phyloP scores from a whole-genome alignment of 1,140 invertebrate species.

The Nixonia krombeini region DNA sequence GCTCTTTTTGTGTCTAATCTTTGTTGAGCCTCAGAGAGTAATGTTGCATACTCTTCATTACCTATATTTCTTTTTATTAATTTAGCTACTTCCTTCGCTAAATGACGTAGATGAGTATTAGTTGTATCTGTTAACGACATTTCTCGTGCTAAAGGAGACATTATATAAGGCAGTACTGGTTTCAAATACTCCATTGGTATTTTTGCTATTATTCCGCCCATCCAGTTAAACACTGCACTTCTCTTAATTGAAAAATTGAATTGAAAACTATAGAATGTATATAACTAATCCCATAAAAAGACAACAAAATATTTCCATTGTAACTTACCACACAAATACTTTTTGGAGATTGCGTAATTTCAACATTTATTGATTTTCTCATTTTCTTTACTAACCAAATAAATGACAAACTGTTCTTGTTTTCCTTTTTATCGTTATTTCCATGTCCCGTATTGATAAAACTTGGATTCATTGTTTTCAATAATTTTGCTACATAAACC shows the following conservation, averaged over 20 bases:
- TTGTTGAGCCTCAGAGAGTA: conserved; percentile 74
- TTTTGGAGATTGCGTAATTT: conserved; percentile 76
- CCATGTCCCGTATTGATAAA: conserved; percentile 53
- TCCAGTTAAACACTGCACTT: conserved; percentile 79
- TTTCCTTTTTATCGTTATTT: conserved; percentile 55
- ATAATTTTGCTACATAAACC: conserved; percentile 77
- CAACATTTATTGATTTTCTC: conserved; percentile 79
- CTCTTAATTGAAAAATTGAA: conserved; percentile 69
- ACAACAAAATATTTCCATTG: too few species aligned
- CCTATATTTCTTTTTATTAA: conserved; percentile 79
- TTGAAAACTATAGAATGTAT: too few species aligned
- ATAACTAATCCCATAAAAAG: too few species aligned
- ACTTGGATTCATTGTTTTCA: conserved; percentile 70
- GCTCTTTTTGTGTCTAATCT: conserved; percentile 76
- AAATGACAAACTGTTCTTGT: conserved; percentile 63
- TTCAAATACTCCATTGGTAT: conserved; percentile 73
- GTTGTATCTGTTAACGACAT: conserved; percentile 74
- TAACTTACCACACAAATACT: conserved; percentile 75
- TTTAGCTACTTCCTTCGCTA: conserved; percentile 78
- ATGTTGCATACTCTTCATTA: conserved; percentile 76
- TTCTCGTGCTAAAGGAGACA: conserved; percentile 80
- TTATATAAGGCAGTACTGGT: conserved; percentile 72
- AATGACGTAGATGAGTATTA: conserved; percentile 72
- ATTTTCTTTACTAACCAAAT: conserved; percentile 81
- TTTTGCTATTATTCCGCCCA: conserved; percentile 77